Percentiles rank a stretch among this genome's conserved stretches.
Conservation (phyloP, 2,888 invertebrate species). For the Nephrocerus scutellatus region DNA sequence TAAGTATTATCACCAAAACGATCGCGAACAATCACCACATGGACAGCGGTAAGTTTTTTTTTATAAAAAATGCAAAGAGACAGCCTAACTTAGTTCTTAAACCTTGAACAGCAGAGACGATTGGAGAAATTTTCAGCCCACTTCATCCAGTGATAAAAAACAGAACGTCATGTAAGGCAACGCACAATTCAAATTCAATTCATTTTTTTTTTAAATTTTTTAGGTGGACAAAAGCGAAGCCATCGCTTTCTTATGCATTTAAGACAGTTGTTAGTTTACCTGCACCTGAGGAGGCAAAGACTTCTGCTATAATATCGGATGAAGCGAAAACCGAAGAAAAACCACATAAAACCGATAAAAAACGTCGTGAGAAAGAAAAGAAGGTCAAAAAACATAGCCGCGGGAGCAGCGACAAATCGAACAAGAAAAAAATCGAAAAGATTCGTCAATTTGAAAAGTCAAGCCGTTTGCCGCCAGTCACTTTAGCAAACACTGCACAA, state of each 20-base stretch:
- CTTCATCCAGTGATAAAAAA: too few species aligned
- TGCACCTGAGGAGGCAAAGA: not conserved
- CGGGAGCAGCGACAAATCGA: conserved; percentile 6
- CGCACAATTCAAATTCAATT: too few species aligned
- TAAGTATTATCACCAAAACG: too few species aligned
- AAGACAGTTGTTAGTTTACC: conserved; percentile 13
- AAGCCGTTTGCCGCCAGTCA: conserved; percentile 7
- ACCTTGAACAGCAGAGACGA: too few species aligned
- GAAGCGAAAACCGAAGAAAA: too few species aligned
- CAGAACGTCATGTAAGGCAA: too few species aligned
- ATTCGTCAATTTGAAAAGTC: conserved; percentile 3
- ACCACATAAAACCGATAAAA: conserved; percentile 19
- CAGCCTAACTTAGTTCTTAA: too few species aligned
- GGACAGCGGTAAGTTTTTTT: too few species aligned
- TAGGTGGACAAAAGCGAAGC: conserved; percentile 27
- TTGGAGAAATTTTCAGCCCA: too few species aligned
- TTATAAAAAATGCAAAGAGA: too few species aligned
- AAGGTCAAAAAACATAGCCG: conserved; percentile 14
- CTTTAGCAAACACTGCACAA: not conserved
- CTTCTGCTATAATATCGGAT: too few species aligned
- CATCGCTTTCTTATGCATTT: conserved; percentile 26
- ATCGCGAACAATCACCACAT: too few species aligned
- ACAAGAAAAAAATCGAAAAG: conserved; percentile 4
- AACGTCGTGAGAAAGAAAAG: conserved; percentile 17
- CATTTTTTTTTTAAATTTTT: not conserved